Evolutionary conservation across 92 coral and sea anemone genomes (phyloP), one percentile per base, ranked within the genome.

Genomic region (Parazoanthus atlanticus): DNA sequence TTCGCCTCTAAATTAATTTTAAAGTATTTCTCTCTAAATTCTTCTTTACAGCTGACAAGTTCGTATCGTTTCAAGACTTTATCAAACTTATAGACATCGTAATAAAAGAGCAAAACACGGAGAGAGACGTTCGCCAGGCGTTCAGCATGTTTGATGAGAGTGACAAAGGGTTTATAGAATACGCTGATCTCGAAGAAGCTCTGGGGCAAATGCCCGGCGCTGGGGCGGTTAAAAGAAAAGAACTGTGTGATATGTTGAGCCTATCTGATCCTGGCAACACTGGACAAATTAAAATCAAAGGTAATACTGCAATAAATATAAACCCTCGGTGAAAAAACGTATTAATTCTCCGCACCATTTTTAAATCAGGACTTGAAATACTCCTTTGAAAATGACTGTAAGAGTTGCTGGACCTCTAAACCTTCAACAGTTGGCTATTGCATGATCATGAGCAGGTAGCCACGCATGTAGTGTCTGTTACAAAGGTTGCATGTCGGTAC

Each of bases 161-260:
- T n/a, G 31, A 83, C 64, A 28, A 67, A 6, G 86, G 86, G 1
- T 17, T 38, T 8, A 43, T 83, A 32, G 77, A 67, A 6, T 26
- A 21, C 65, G 64, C 16, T 12, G 86, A 83, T 19, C 77, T 83
- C 25, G 34, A 69, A n/a, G 58, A 70, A 16, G 87, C 87, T 23
- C 78, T 84, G 67, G 54, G 15, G 40, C 78, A 40, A 74, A 84
- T 84, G 87, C 78, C 87, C 58, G 87, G 87, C 10, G 87, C 66
- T 4, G 29, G 87, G 16, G 64, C 78, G 12, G 77, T 84, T 38
- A 70, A 46, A 46, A 69, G 65, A 26, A 70, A 30, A 70, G 78
- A 69, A 64, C 28, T 84, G 40, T 11, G 64, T 31, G 87, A 84
- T 31, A 70, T 84, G 12, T 43, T 84, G 65, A 30, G 38, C 12